These are phyloP conservation scores for Macaca nemestrina DNA, from an alignment of 2,113 vertebrate species.

Conservation along the genomic window DNA sequence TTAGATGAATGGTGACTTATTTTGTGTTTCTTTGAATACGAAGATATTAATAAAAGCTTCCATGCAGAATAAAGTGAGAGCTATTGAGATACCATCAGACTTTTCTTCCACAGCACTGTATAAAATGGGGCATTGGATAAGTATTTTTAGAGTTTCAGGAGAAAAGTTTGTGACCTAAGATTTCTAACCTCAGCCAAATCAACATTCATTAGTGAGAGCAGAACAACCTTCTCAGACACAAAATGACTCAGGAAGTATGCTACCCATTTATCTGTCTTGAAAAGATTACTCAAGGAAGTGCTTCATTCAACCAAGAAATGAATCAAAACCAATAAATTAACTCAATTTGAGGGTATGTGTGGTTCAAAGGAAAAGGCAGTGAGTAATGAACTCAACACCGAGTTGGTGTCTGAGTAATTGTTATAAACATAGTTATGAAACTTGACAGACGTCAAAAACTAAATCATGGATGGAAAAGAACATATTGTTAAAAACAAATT, in stretches of 20 bases:
- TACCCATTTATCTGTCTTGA: constrained; percentile 50
- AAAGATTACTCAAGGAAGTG: constrained; percentile 56
- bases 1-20: neutral
- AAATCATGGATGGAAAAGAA: neutral
- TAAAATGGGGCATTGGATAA: neutral
- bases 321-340: constrained; percentile 66
- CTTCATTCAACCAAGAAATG: constrained; percentile 65
- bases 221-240: neutral
- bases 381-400: constrained; percentile 33
- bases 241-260: constrained; percentile 46
- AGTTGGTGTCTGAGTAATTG: constrained; percentile 27
- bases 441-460: neutral
- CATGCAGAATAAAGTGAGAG: neutral
- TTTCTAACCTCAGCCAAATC: neutral
- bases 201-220: neutral
- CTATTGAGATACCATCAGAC: neutral
- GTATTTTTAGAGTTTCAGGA: neutral
- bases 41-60: neutral
- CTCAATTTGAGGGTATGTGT: constrained; percentile 27
- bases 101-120: neutral
- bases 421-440: constrained; percentile 12
- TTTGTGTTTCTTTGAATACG: neutral
- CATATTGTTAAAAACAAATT: neutral
- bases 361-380: constrained; percentile 31
- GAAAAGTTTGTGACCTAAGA: neutral